These are phyloP conservation scores for Ornithoptera alexandrae DNA, from an alignment of 2,888 invertebrate genomes.

Conservation along the genomic window DNA sequence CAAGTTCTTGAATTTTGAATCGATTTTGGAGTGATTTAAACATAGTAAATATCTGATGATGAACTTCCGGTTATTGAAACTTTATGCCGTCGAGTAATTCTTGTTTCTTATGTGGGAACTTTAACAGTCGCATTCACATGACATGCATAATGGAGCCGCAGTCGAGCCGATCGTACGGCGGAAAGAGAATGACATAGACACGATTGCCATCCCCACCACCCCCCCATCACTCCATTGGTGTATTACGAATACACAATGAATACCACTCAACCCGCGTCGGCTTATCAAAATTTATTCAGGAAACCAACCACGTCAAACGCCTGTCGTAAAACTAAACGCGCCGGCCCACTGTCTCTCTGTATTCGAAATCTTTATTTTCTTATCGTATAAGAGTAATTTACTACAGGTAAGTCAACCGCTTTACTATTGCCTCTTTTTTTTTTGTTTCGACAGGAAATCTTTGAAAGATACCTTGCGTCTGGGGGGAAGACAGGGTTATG, in stretches of 20 bases:
- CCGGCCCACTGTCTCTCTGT: slow-evolving; percentile 3
- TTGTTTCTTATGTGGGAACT: not conserved
- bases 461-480: no score
- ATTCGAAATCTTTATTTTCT: not conserved
- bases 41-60: no score
- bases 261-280: slow-evolving; percentile 7
- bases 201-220: not conserved
- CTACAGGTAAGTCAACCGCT: no score
- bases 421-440: no score
- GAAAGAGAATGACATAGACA: slow-evolving; percentile 5
- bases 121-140: not conserved
- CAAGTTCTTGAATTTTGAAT: no score
- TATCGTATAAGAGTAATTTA: no score
- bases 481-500: no score
- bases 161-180: slow-evolving; percentile 4
- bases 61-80: no score
- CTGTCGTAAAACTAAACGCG: slow-evolving; percentile 23
- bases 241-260: slow-evolving; percentile 6
- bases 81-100: not conserved
- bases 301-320: slow-evolving; percentile 15
- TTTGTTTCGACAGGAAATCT: no score
- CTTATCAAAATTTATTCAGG: slow-evolving; percentile 26
- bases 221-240: not conserved
- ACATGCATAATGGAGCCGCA: not conserved
- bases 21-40: no score